phyloP scores from a whole-genome alignment of 2,888 invertebrate genomes.

The Phymatocera aterrima region DNA sequence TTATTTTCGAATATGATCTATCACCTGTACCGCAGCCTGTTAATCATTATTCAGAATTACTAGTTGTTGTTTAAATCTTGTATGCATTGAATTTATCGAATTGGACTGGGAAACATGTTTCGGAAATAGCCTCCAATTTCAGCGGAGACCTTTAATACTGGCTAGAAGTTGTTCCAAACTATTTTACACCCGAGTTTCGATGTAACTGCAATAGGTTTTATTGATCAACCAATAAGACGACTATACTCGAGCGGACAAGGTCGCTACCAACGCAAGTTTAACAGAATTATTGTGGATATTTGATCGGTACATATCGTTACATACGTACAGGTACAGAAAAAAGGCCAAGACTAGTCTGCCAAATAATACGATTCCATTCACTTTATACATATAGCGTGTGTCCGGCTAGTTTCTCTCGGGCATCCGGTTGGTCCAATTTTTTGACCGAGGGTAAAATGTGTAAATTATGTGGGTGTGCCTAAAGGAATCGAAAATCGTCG shows the following conservation, averaged over 20 bases:
- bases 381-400: neutral
- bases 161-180: neutral
- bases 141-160: neutral
- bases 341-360: neutral
- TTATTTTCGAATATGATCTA: too few relatives aligned
- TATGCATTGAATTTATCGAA: neutral
- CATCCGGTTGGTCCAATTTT: neutral
- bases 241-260: neutral
- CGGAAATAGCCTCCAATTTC: neutral
- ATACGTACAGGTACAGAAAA: neutral
- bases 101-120: neutral
- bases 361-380: neutral
- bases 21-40: too few relatives aligned
- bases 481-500: too few relatives aligned
- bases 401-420: neutral
- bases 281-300: too few relatives aligned
- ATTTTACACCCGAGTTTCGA: conserved; percentile 5
- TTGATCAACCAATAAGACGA: neutral
- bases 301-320: neutral
- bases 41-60: too few relatives aligned
- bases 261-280: too few relatives aligned
- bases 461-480: neutral
- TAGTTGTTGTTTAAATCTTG: too few relatives aligned
- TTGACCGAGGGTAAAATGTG: conserved; percentile 7
- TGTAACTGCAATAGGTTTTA: conserved; percentile 7